Conservation (phyloP, 2,888 invertebrate species). For the Heliconius aoede region DNA sequence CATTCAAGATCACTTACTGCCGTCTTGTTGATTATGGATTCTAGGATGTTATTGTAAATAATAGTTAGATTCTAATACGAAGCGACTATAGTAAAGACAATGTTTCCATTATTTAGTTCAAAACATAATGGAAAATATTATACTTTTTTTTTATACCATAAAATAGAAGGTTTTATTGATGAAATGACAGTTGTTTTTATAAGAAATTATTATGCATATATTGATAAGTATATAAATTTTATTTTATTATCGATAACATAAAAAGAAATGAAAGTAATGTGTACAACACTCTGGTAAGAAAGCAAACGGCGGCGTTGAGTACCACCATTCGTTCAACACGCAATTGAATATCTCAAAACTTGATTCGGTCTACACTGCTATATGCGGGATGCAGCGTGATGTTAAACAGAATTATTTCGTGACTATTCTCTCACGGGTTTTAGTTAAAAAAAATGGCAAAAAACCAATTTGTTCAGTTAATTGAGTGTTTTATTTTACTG, state of each 20-base stretch:
- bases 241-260: background rate
- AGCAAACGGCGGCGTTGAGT: no score
- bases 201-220: background rate
- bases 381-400: no score
- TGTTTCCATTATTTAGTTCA: background rate
- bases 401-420: background rate
- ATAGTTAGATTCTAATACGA: background rate
- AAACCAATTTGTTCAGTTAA: constrained; percentile 26
- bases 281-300: no score
- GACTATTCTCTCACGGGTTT: background rate
- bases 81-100: no score
- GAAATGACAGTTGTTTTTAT: background rate
- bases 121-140: background rate
- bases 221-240: background rate
- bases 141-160: no score
- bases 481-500: constrained; percentile 41
- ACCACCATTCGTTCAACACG: background rate
- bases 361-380: no score
- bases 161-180: no score
- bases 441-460: background rate
- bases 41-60: constrained; percentile 20
- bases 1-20: constrained; percentile 36
- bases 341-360: no score
- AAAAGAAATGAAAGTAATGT: no score
- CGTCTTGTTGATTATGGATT: constrained; percentile 27